Percentiles rank a stretch among this genome's conserved stretches.
These are phyloP conservation scores for Platycnemis pennipes DNA, from an alignment of 2,888 invertebrate species.

Conservation along the genomic window DNA sequence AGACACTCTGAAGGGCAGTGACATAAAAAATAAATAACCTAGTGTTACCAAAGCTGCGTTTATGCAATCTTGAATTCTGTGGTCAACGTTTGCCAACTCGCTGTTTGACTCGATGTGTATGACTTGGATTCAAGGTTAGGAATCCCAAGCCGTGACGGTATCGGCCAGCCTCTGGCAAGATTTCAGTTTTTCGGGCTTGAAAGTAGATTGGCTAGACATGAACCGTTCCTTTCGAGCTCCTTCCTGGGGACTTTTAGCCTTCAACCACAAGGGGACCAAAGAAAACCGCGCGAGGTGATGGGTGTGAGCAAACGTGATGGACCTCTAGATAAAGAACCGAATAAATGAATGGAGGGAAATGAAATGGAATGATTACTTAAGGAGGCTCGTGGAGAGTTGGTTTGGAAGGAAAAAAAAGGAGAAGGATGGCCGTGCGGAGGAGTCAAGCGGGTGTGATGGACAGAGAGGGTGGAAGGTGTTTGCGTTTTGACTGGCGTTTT, in stretches of 20 bases:
- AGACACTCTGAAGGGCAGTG: too few relatives aligned
- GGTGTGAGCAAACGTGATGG: constrained; percentile 22
- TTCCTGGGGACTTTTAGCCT: background rate
- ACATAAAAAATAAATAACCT: too few relatives aligned
- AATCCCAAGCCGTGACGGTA: background rate
- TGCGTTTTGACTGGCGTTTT: background rate
- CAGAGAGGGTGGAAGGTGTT: constrained; percentile 11
- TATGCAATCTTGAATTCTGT: background rate
- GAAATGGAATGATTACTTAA: constrained; percentile 62
- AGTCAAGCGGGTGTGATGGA: background rate
- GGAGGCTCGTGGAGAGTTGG: background rate
- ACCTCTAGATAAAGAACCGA: constrained; percentile 9
- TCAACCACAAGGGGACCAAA: background rate
- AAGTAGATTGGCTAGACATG: background rate
- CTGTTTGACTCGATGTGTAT: too few relatives aligned
- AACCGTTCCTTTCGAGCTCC: background rate
- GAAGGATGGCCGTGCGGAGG: too few relatives aligned
- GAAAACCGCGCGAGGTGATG: background rate
- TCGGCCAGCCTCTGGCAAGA: background rate
- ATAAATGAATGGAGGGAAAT: constrained; percentile 47
- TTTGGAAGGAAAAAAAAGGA: constrained; percentile 35
- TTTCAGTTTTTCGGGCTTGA: background rate
- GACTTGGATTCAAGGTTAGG: background rate
- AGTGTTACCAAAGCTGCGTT: background rate
- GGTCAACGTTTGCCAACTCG: background rate